Percentiles rank a stretch among this genome's conserved stretches.
Evolutionary conservation across 2,888 invertebrate genomes (phyloP).

Genomic region (Syritta pipiens): DNA sequence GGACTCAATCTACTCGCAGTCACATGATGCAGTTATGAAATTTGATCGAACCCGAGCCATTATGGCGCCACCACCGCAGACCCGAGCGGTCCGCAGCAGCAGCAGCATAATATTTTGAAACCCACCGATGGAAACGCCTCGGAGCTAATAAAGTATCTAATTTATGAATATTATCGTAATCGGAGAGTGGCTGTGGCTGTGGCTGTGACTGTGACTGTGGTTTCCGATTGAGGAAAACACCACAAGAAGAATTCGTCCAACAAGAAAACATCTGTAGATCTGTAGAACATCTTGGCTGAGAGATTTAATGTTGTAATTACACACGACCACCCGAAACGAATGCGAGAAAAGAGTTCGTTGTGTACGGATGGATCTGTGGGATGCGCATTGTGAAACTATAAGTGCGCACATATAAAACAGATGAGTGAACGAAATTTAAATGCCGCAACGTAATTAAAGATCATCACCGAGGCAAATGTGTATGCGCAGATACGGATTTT

Average conservation of each 20-base stretch:
- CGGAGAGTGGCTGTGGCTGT: slow-evolving; percentile 59
- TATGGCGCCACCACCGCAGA: slow-evolving; percentile 51
- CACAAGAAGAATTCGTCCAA: slow-evolving; percentile 3
- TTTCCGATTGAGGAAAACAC: slow-evolving; percentile 5
- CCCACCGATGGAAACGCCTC: slow-evolving; percentile 43
- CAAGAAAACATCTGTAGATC: slow-evolving; percentile 44
- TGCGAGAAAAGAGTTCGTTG: slow-evolving; percentile 7
- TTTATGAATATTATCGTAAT: slow-evolving; percentile 67
- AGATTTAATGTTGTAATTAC: slow-evolving; percentile 65
- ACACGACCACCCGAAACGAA: slow-evolving; percentile 63
- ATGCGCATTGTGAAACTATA: slow-evolving; percentile 64
- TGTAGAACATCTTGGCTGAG: slow-evolving; percentile 57
- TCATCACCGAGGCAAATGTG: slow-evolving; percentile 45
- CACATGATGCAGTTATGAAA: slow-evolving; percentile 68
- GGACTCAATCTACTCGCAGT: slow-evolving; percentile 49
- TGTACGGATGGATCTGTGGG: not conserved
- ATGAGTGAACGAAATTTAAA: slow-evolving; percentile 69
- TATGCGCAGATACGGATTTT: slow-evolving; percentile 4
- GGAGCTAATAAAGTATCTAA: slow-evolving; percentile 64
- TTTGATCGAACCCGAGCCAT: slow-evolving; percentile 66
- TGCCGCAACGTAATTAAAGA: slow-evolving; percentile 68
- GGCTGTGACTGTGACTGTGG: too few relatives aligned
- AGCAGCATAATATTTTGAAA: slow-evolving; percentile 45
- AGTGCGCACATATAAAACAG: slow-evolving; percentile 66
- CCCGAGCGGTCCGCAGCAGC: not conserved